These are phyloP conservation scores for Harpalus rufipes DNA, from an alignment of 2,888 invertebrate species.

Conservation along the genomic window DNA sequence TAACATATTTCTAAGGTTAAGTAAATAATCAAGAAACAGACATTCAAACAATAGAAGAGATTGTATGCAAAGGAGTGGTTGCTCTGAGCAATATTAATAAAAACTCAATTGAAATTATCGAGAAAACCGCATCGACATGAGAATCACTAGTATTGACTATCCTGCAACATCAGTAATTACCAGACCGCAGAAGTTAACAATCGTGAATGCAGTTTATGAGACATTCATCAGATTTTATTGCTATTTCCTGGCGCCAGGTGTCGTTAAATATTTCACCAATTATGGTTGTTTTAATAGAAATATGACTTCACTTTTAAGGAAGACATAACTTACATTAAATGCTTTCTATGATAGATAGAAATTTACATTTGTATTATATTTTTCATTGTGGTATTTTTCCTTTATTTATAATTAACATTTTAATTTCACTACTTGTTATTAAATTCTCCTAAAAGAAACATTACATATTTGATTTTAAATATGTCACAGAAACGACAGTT, in stretches of 20 bases:
- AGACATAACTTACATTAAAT: too few relatives aligned
- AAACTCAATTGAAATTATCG: slow-evolving; percentile 18
- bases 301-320: slow-evolving; percentile 7
- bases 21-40: slow-evolving; percentile 6
- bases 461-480: too few relatives aligned
- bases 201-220: background rate
- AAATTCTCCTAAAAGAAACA: too few relatives aligned
- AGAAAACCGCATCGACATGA: slow-evolving; percentile 10
- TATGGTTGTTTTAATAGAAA: background rate
- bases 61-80: slow-evolving; percentile 39
- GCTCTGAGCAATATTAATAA: slow-evolving; percentile 22
- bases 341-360: too few relatives aligned
- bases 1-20: slow-evolving; percentile 35
- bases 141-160: slow-evolving; percentile 6
- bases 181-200: slow-evolving; percentile 8
- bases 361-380: too few relatives aligned
- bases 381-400: too few relatives aligned
- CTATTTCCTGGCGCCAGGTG: slow-evolving; percentile 31
- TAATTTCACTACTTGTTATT: background rate
- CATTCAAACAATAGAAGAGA: slow-evolving; percentile 37
- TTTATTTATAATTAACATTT: too few relatives aligned
- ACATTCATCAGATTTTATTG: background rate
- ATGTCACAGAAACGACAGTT: too few relatives aligned
- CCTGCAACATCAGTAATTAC: background rate
- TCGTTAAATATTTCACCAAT: background rate